These are phyloP conservation scores for Pachyuromys duprasi DNA, from an alignment of 2,797 vertebrate genomes.

Conservation along the genomic window DNA sequence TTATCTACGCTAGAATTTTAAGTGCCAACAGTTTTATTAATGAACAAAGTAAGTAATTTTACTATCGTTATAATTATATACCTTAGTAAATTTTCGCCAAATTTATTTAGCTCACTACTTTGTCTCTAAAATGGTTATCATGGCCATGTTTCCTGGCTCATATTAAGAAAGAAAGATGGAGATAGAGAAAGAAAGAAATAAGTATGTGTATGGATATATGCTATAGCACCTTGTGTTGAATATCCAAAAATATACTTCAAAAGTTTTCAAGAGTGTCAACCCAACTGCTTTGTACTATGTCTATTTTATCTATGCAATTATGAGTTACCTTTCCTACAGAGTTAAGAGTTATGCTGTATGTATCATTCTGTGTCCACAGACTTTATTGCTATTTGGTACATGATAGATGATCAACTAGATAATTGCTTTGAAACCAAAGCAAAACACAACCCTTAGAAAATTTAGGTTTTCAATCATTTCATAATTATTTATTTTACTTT, in stretches of 20 bases:
- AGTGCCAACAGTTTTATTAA: slow-evolving; percentile 25
- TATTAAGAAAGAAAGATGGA: background rate
- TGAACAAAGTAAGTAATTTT: background rate
- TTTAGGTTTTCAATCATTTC: background rate
- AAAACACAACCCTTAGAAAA: background rate
- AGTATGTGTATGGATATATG: background rate
- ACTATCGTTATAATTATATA: slow-evolving; percentile 40
- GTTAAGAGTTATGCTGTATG: background rate
- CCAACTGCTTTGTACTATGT: background rate
- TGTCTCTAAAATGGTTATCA: slow-evolving; percentile 42
- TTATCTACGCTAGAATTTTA: slow-evolving; percentile 69
- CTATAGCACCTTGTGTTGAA: background rate
- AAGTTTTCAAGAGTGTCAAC: background rate
- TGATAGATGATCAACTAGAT: background rate
- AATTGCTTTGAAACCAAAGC: slow-evolving; percentile 9
- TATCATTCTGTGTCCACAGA: background rate
- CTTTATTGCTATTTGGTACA: background rate
- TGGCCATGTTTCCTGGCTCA: background rate
- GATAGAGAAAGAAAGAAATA: background rate
- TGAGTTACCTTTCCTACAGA: background rate
- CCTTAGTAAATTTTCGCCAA: background rate
- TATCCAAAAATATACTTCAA: background rate
- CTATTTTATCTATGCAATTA: background rate
- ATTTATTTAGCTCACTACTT: slow-evolving; percentile 19
- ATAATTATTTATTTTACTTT: background rate